Conservation (phyloP, 1,140 invertebrate species). For the Mylabris phalerata region DNA sequence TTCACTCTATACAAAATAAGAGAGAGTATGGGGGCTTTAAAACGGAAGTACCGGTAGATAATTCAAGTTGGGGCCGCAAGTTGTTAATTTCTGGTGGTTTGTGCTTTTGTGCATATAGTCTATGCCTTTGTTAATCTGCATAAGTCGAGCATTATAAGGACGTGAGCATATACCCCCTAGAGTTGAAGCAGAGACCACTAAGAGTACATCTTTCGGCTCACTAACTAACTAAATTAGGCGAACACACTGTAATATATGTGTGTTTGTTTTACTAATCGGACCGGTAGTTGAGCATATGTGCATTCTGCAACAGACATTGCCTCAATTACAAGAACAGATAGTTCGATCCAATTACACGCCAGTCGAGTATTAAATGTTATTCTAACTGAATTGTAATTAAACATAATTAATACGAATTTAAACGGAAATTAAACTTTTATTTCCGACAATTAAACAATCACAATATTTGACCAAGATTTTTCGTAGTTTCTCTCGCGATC, state of each 20-base stretch:
- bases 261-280: not conserved
- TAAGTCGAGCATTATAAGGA: conserved; percentile 8
- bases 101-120: conserved; percentile 4
- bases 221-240: conserved; percentile 8
- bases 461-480: too few relatives aligned
- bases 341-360: not conserved
- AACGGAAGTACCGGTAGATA: not conserved
- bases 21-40: too few relatives aligned
- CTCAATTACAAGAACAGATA: conserved; percentile 11
- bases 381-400: too few relatives aligned
- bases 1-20: too few relatives aligned
- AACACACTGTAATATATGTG: not conserved
- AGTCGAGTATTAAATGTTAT: too few relatives aligned
- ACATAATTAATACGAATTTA: too few relatives aligned
- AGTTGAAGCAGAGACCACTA: conserved; percentile 2
- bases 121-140: conserved; percentile 8
- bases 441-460: too few relatives aligned
- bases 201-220: conserved; percentile 7
- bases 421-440: too few relatives aligned
- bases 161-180: not conserved
- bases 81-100: conserved; percentile 13
- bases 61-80: conserved; percentile 13
- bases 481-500: too few relatives aligned
- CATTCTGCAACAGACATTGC: conserved; percentile 14
- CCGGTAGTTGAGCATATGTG: conserved; percentile 4